A percentile compares a stretch with the other conserved stretches of the same genome.
Conservation (phyloP, 2,888 invertebrate genomes). For the Ormia ochracea region DNA sequence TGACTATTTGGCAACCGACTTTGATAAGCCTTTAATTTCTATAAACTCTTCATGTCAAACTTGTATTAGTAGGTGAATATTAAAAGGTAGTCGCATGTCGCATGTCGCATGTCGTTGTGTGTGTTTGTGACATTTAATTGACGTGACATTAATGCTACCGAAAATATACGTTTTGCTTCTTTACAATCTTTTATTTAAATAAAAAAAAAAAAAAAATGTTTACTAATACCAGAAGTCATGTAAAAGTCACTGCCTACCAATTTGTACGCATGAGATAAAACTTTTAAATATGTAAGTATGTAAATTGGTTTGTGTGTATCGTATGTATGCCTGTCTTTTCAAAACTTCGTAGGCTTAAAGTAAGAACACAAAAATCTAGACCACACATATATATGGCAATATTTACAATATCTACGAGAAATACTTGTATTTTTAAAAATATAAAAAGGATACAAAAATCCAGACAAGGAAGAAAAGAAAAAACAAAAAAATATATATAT, state of each 20-base stretch:
- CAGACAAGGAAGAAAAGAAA: too few species aligned
- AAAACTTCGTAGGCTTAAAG: too few species aligned
- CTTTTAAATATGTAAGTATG: too few species aligned
- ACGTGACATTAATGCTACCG: constrained; percentile 29
- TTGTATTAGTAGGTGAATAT: neutral
- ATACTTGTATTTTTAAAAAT: too few species aligned
- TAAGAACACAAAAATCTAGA: too few species aligned
- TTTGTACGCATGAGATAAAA: neutral
- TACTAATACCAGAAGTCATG: neutral
- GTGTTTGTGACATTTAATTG: constrained; percentile 25
- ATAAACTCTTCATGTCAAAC: neutral
- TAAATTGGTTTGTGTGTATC: too few species aligned
- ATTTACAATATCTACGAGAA: too few species aligned
- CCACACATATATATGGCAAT: too few species aligned
- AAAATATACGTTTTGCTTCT: neutral
- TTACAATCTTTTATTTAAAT: neutral
- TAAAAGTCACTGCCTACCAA: neutral
- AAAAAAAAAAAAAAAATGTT: too few species aligned
- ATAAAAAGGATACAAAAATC: too few species aligned
- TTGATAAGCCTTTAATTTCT: constrained; percentile 15
- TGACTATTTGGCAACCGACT: neutral
- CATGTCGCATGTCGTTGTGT: neutral
- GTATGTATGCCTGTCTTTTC: too few species aligned
- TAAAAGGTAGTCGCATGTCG: neutral
- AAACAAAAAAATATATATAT: too few species aligned